These are phyloP conservation scores for Trachops cirrhosus DNA, from an alignment of 2,797 vertebrate species.

Conservation along the genomic window DNA sequence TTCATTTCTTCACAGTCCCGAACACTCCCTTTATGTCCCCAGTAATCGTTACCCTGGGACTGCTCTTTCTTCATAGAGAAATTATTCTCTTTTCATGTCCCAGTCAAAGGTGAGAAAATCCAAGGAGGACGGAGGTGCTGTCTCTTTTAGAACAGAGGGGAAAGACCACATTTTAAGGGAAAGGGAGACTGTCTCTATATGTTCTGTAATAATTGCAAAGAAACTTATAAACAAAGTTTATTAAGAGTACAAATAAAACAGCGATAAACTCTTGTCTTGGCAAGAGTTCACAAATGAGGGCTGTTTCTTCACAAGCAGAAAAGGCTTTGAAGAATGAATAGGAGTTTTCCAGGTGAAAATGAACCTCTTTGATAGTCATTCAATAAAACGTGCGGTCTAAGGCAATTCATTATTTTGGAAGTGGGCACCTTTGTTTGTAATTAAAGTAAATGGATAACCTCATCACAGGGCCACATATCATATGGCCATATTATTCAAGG, in stretches of 20 bases:
- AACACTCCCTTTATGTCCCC: neutral
- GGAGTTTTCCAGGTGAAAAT: conserved; percentile 59
- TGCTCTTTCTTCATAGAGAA: neutral
- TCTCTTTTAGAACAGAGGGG: neutral
- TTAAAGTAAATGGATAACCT: conserved; percentile 68
- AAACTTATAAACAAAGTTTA: neutral
- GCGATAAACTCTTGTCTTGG: neutral
- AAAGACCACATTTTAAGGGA: neutral
- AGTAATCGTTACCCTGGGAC: neutral
- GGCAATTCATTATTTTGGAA: conserved; percentile 27
- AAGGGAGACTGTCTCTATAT: neutral
- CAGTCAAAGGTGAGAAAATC: neutral
- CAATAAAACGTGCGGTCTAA: neutral
- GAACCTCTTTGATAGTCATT: neutral
- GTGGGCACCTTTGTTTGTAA: conserved; percentile 15
- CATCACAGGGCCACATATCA: conserved; percentile 36
- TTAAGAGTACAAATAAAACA: neutral
- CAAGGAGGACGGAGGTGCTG: neutral
- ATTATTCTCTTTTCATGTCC: neutral
- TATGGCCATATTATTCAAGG: conserved; percentile 45
- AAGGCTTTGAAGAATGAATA: conserved; percentile 58
- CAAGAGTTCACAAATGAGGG: neutral
- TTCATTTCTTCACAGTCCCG: neutral
- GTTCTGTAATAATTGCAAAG: neutral
- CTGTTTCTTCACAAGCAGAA: neutral